These are phyloP conservation scores for Albula goreensis DNA, from an alignment of 2,113 vertebrate species.

Conservation along the genomic window DNA sequence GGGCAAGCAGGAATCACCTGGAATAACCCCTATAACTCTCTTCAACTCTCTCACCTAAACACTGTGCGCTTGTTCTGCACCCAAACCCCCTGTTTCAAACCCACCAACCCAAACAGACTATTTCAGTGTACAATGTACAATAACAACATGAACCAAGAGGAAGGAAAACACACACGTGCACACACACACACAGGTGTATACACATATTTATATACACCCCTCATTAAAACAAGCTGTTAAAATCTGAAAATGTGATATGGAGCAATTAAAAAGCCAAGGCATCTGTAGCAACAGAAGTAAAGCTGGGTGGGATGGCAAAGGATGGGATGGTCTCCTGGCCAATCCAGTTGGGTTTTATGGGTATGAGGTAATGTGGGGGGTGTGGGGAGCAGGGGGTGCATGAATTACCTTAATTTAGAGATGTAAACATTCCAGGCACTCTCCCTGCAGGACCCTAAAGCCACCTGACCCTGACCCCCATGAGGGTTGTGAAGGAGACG, in stretches of 20 bases:
- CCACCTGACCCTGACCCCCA: neutral
- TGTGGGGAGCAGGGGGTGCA: neutral
- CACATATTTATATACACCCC: constrained; percentile 39
- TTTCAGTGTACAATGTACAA: neutral
- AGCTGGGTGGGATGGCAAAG: constrained; percentile 6
- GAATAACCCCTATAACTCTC: constrained; percentile 39
- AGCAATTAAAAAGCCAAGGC: constrained; percentile 51
- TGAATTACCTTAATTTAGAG: constrained; percentile 42
- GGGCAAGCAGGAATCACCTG: constrained; percentile 41
- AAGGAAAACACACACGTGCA: constrained; percentile 32
- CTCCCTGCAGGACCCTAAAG: constrained; percentile 17
- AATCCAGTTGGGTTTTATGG: constrained; percentile 58
- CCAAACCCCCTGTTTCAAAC: neutral
- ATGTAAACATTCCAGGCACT: constrained; percentile 3
- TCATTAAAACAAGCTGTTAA: constrained; percentile 58
- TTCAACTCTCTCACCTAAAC: neutral
- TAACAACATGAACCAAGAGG: constrained; percentile 14
- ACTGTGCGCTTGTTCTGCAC: neutral
- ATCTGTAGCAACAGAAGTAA: constrained; percentile 13
- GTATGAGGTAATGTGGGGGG: constrained; percentile 57
- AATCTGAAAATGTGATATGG: constrained; percentile 33
- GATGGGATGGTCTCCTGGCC: constrained; percentile 53
- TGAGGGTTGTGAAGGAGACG: constrained; percentile 22
- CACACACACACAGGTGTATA: constrained; percentile 26
- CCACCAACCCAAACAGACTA: constrained; percentile 13